Base-by-base conservation (phyloP, 2,888 invertebrate genomes). In the Tiliacea aurago region DNA sequence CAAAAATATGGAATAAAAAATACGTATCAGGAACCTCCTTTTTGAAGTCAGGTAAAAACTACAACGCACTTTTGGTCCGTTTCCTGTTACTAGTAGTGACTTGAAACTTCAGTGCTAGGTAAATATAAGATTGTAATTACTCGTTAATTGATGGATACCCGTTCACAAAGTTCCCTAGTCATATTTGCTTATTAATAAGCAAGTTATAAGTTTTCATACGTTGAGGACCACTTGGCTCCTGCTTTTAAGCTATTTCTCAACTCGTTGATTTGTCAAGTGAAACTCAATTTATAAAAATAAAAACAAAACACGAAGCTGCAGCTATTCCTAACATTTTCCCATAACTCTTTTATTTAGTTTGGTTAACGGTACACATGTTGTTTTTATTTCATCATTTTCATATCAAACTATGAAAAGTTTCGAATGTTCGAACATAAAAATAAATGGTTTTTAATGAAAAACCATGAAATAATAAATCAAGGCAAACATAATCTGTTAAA, bases 401-500 rank as follows among this genome's bases (percentile, higher is more conserved):
- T 20, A 58, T 11, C 13, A 11, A 13, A 43, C 43, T 28, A 6
- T 37, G 33, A 58, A 55, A 66, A 43, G 13, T 66, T 43, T 77
- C 23, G 15, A 45, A 37, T 20, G 11, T 15, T 23, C 4, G 0
- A 37, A n/a, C 15, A 43, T 23, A 15, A 45, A 74, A 37, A 53
- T 7, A 56, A 23, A 56, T 7, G 4, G 0, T 20, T 51, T 56
- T 49, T 9, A 33, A 28, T 20, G 0, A n/a, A 76, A 51, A 41
- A n/a, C 5, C 28, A 51, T 43, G 15, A 55, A 49, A 69, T 28
- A 18, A 41, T 15, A 47, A 49, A 55, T 28, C 11, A 53, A 62
- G n/a, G 7, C 51, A 61, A 69, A 70, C 41, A 28, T 13, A 59
- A 69, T 47, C 45, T 55, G 33, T 61, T 56, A 73, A 53, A 69